Conservation (phyloP, 2,797 vertebrate genomes). For the Halcyon leucocephala region DNA sequence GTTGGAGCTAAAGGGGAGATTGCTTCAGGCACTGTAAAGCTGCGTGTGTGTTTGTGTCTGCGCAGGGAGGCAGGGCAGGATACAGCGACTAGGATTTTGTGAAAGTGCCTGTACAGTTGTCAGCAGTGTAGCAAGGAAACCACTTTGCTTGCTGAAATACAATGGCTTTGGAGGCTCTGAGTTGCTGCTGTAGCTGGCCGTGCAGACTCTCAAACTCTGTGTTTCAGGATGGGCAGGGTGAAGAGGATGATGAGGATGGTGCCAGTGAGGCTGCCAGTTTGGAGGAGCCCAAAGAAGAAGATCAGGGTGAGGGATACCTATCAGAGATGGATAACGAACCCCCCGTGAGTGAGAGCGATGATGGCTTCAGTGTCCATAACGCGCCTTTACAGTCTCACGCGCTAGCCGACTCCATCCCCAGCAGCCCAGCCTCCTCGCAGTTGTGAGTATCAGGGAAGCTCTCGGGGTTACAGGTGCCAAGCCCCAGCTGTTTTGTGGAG, state of each 20-base stretch:
- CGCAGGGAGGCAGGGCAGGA: neutral
- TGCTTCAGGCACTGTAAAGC: neutral
- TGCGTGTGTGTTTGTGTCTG: neutral
- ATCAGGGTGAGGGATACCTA: slow-evolving; percentile 88
- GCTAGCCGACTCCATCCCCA: slow-evolving; percentile 93
- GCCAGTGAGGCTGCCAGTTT: slow-evolving; percentile 88
- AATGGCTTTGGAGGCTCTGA: neutral
- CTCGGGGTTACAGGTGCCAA: neutral
- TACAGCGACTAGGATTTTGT: neutral
- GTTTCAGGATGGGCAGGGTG: slow-evolving; percentile 83
- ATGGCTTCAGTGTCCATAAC: slow-evolving; percentile 94
- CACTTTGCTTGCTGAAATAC: neutral
- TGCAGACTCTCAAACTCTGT: slow-evolving; percentile 36
- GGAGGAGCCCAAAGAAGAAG: slow-evolving; percentile 90
- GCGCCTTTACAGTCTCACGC: slow-evolving; percentile 92
- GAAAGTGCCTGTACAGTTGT: neutral
- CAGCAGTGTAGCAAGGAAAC: neutral
- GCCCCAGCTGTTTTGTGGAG: neutral
- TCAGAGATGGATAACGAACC: slow-evolving; percentile 94
- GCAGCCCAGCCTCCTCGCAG: slow-evolving; percentile 96
- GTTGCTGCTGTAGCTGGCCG: neutral
- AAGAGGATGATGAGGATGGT: slow-evolving; percentile 90
- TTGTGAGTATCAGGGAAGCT: slow-evolving; percentile 87
- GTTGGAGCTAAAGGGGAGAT: neutral
- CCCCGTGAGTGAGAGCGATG: slow-evolving; percentile 93